Base-by-base conservation (phyloP, 2,888 invertebrate species). In the Teleiodes luculella region DNA sequence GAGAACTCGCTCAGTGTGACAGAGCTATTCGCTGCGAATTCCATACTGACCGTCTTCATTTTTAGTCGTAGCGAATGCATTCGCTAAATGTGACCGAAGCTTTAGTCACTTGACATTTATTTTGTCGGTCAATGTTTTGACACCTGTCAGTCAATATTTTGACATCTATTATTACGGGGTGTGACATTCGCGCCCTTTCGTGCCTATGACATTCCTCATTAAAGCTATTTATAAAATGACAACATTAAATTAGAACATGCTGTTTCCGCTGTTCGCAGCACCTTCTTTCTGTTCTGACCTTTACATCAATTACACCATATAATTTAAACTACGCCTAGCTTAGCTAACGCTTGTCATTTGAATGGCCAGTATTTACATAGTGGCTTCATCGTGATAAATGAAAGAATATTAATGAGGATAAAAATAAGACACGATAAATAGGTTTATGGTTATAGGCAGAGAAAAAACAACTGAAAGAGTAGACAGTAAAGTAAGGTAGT, bases 201-300 rank as follows among this genome's bases (percentile, higher is more conserved):
- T 39, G 39, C 18, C 20, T 18, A 11, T 41, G 11, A 10, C 16
- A 18, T n/a, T 11, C 45, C 11, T n/a, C 28, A 45, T n/a, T 28
- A 45, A 20, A 28, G 7, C 11, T 18, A 13, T 5, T n/a, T 13
- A 13, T 24, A 24, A 24, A 45, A 28, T 10, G 28, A 13, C 16
- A 16, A 43, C 45, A 28, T 45, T 13, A 18, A 45, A 0, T 4
- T 24, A 24, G 39, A 28, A 18, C 24, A 24, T 28, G 7, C 7
- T 28, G 13, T 45, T 45, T 45, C 28, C 45, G 24, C 24, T 45
- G 28, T 13, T 28, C n/a, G n/a, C n/a, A 35, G n/a, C 37, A 37
- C 37, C 37, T 14, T 37, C n/a, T n/a, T n/a, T n/a, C n/a, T 13
- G 46, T 13, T 5, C 28, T 45, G 46, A 46, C 46, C 46, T 46